Conservation (phyloP, 2,113 vertebrate genomes). For the Nestor notabilis region DNA sequence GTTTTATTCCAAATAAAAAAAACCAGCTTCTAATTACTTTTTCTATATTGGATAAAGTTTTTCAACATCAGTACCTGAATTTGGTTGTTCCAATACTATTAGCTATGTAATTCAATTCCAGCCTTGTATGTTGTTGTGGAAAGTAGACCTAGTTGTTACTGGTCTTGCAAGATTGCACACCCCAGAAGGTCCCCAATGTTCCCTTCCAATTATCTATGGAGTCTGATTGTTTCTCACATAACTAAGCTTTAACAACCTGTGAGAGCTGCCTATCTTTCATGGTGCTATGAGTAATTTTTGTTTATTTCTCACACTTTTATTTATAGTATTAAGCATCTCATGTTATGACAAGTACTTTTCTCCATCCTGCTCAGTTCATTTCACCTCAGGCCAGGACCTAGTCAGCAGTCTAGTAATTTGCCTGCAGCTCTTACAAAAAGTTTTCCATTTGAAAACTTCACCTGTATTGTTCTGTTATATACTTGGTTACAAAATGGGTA, state of each 20-base stretch:
- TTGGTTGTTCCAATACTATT: background rate
- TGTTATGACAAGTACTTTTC: background rate
- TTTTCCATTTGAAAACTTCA: background rate
- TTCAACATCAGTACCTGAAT: background rate
- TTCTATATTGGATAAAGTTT: background rate
- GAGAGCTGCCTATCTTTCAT: background rate
- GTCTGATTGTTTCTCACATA: background rate
- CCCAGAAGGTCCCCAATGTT: background rate
- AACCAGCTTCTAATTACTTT: background rate
- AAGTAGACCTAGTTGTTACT: background rate
- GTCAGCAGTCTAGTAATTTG: background rate
- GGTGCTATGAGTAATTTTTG: background rate
- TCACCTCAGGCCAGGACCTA: background rate
- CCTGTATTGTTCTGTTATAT: background rate
- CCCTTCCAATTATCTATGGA: background rate
- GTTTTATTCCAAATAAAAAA: background rate
- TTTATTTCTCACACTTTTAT: background rate
- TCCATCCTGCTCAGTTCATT: background rate
- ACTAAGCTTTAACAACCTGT: background rate
- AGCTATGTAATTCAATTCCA: background rate
- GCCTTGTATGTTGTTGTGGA: background rate
- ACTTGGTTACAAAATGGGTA: background rate
- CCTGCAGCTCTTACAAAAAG: background rate
- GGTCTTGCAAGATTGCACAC: background rate
- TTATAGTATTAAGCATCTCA: background rate